Percentiles rank a stretch among this genome's conserved stretches.
Evolutionary conservation across 2,797 vertebrate species (phyloP).

Genomic region (Balearica regulorum): DNA sequence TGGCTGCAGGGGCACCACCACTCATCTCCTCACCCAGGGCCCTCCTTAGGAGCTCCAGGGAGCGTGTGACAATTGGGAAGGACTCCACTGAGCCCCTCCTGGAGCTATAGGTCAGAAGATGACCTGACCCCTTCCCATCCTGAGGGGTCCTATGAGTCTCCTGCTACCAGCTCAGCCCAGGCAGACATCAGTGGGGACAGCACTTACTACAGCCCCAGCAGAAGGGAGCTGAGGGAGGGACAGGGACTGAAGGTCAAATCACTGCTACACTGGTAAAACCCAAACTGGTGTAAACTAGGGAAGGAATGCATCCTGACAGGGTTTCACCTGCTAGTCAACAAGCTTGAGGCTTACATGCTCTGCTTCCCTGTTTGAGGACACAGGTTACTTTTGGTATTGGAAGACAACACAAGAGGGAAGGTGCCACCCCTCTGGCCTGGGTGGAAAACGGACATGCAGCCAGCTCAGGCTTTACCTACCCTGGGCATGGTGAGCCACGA

Average conservation of each 20-base stretch:
- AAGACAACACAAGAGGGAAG: neutral
- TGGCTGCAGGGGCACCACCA: neutral
- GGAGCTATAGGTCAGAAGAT: neutral
- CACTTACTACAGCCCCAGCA: too few relatives aligned
- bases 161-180: neutral
- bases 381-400: neutral
- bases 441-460: neutral
- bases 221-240: neutral
- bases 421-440: neutral
- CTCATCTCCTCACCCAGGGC: neutral
- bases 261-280: neutral
- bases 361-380: neutral
- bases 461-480: neutral
- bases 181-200: neutral
- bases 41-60: neutral
- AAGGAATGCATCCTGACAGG: neutral
- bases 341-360: neutral
- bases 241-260: neutral
- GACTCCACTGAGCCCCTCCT: neutral
- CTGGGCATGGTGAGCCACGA: neutral
- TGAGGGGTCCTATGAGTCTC: neutral
- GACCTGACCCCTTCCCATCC: too few relatives aligned
- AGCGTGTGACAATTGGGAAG: neutral
- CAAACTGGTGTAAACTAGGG: neutral
- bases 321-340: neutral